Evolutionary conservation across 1,140 invertebrate species (phyloP).

Genomic region (Hycleus phaleratus): DNA sequence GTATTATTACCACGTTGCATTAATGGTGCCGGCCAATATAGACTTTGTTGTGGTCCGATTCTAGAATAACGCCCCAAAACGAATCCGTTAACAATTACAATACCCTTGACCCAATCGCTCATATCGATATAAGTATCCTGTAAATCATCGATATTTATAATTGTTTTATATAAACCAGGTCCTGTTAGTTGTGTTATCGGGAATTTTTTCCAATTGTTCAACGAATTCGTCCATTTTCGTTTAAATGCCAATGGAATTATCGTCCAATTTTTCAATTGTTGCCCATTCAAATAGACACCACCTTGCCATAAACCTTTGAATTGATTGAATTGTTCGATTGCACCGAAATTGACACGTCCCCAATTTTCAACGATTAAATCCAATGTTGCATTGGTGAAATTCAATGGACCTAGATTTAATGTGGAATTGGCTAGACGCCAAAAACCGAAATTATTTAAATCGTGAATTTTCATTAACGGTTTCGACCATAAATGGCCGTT

Average conservation of each 20-base stretch:
- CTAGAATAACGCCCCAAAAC: slow-evolving; percentile 51
- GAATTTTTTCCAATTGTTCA: slow-evolving; percentile 11
- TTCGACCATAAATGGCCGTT: slow-evolving; percentile 37
- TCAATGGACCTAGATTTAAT: slow-evolving; percentile 21
- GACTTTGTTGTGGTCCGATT: slow-evolving; percentile 48
- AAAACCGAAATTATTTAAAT: slow-evolving; percentile 43
- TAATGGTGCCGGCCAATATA: slow-evolving; percentile 50
- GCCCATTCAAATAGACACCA: slow-evolving; percentile 42
- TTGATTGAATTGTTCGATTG: slow-evolving; percentile 40
- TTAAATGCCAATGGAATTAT: slow-evolving; percentile 49
- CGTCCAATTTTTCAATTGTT: slow-evolving; percentile 42
- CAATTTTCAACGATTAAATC: slow-evolving; percentile 55
- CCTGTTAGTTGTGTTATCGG: slow-evolving; percentile 2
- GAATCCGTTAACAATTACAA: slow-evolving; percentile 55
- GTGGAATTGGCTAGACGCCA: slow-evolving; percentile 40
- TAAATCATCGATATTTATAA: slow-evolving; percentile 8
- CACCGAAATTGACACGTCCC: slow-evolving; percentile 50
- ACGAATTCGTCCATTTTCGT: slow-evolving; percentile 35
- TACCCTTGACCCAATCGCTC: slow-evolving; percentile 44
- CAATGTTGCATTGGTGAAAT: slow-evolving; percentile 34
- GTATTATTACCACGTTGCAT: slow-evolving; percentile 45
- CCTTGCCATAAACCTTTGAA: slow-evolving; percentile 47
- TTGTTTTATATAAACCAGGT: slow-evolving; percentile 30
- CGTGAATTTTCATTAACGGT: slow-evolving; percentile 24
- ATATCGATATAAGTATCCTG: slow-evolving; percentile 37